phyloP scores from a whole-genome alignment of 2,888 invertebrate species.

The Amiota communis region DNA sequence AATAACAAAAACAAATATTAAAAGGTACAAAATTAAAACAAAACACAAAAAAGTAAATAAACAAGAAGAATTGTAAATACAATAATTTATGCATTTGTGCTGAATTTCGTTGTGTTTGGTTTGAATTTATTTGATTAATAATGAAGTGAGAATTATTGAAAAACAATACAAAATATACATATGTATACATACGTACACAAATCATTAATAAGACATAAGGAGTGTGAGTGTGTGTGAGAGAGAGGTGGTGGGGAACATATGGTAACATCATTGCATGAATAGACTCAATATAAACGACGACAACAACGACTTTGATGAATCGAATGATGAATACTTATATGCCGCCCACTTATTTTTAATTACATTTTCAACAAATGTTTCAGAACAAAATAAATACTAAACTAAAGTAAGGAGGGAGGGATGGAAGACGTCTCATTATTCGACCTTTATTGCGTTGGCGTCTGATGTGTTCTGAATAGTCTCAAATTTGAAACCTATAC shows the following conservation, averaged over 20 bases:
- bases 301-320: neutral
- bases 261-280: no score
- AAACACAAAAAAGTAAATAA: neutral
- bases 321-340: neutral
- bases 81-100: constrained; percentile 13
- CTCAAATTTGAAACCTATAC: no score
- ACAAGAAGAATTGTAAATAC: neutral
- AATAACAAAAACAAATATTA: neutral
- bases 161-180: neutral
- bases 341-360: constrained; percentile 19
- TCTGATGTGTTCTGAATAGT: no score
- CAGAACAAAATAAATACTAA: no score
- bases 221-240: no score
- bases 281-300: no score
- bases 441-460: no score
- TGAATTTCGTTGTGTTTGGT: neutral
- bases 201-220: no score
- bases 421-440: no score
- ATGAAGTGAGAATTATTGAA: neutral
- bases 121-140: constrained; percentile 4
- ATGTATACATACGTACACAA: no score
- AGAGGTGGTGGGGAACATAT: no score
- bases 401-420: no score
- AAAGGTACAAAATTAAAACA: neutral
- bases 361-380: constrained; percentile 17